Base-by-base conservation (phyloP, 2,888 invertebrate genomes). In the Calameuta idolon region DNA sequence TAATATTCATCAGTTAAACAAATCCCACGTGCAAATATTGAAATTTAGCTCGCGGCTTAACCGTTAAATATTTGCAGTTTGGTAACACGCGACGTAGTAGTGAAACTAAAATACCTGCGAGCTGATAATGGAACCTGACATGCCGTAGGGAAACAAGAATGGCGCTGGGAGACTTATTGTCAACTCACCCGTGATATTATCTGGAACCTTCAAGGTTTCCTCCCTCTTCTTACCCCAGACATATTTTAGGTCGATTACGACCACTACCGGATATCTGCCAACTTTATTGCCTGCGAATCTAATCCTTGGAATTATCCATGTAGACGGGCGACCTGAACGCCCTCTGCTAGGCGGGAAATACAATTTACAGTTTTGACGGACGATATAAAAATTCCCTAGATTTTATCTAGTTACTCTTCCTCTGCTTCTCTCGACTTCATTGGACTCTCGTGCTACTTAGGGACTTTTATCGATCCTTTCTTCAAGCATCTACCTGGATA, bases 51-150 rank as follows among this genome's bases (percentile, higher is more conserved):
- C 69, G 74, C 31, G 69, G 69, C 11, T 40, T 34, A 79, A 69
- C 69, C 69, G 55, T 79, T 69, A 79, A 79, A 79, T 79, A 79
- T 79, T 79, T 79, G 76, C 79, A 34, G 40, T 34, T 31, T 35
- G 9, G 55, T 55, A 55, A 55, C 23, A 55, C 23, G 55, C 9
- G 5, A 5, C 23, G 55, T 23, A 55, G 55, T 23, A 9, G 55
- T 23, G 23, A 55, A 9, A 55, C 55, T 23, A 23, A 55, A 55
- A 55, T 55, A 55, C 55, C 55, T 55, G 23, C 55, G 1, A 55
- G 55, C 55, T 23, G 55, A 55, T 55, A 55, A 55, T 55, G 55
- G 23, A 55, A 55, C 55, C 23, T 55, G 55, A 55, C 55, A 23
- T 23, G 23, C 23, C 55, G 55, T 55, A 55, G 55, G 55, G 55